Conservation (phyloP, 2,888 invertebrate species). For the Phengaris alcon region DNA sequence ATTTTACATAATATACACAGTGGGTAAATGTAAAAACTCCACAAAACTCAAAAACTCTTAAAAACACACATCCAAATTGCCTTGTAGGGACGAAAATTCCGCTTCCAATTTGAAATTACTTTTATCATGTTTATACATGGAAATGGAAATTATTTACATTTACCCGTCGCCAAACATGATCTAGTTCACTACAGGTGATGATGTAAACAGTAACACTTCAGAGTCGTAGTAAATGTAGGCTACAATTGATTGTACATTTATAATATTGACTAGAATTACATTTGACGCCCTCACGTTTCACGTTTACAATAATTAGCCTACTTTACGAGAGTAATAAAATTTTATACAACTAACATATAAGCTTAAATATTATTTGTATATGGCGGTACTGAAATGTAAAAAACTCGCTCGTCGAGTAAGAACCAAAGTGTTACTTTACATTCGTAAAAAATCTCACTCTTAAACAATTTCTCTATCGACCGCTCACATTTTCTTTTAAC, state of each 20-base stretch:
- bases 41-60: neutral
- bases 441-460: conserved; percentile 15
- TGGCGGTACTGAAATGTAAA: conserved; percentile 5
- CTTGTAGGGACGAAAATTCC: neutral
- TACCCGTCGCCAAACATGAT: neutral
- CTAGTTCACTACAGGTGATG: neutral
- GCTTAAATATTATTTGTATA: conserved; percentile 21
- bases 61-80: conserved; percentile 4
- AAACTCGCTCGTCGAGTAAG: neutral
- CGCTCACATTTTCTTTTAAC: neutral
- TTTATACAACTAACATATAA: conserved; percentile 14
- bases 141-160: neutral
- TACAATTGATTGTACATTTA: conserved; percentile 2
- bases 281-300: neutral
- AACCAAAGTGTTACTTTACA: conserved; percentile 19
- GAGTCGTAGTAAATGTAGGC: neutral
- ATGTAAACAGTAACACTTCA: conserved; percentile 24
- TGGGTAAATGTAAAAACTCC: neutral
- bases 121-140: neutral
- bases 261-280: conserved; percentile 11
- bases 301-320: conserved; percentile 18
- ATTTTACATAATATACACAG: neutral
- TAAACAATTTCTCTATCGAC: neutral
- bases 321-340: conserved; percentile 17
- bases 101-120: neutral